A percentile compares a stretch with the other conserved stretches of the same genome.
Evolutionary conservation across 1,140 invertebrate species (phyloP).

Genomic region (Caenorhabditis inopinata): DNA sequence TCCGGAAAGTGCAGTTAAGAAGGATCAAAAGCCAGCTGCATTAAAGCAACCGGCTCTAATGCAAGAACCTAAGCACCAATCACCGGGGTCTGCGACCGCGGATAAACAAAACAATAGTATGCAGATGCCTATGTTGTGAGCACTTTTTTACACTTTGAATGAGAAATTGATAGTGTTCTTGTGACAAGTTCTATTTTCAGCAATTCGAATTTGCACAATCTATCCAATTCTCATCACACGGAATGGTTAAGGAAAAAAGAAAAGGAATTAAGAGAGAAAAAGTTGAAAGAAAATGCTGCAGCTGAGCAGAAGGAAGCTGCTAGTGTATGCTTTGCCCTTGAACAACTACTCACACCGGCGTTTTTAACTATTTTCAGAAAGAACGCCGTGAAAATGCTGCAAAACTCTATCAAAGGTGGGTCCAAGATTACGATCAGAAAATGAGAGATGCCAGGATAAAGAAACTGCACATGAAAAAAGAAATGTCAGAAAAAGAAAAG

Average conservation of each 20-base stretch:
- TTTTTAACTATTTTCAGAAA: too few relatives aligned
- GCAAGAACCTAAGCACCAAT: not conserved
- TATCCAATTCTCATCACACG: not conserved
- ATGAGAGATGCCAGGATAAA: not conserved
- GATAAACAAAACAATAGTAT: not conserved
- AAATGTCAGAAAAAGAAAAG: constrained; percentile 8
- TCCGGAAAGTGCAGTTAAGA: not conserved
- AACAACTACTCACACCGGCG: too few relatives aligned
- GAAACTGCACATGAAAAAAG: not conserved
- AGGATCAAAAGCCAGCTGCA: not conserved
- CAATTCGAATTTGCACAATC: not conserved
- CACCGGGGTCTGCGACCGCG: not conserved
- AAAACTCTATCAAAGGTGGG: constrained; percentile 12
- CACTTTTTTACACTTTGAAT: too few relatives aligned
- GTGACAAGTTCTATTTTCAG: not conserved
- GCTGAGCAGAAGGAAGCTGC: not conserved
- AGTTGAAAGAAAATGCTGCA: not conserved
- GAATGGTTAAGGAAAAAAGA: constrained; percentile 23
- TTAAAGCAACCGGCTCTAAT: too few relatives aligned
- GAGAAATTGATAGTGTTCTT: too few relatives aligned
- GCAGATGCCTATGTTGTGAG: constrained; percentile 1
- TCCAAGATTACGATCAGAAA: constrained; percentile 26
- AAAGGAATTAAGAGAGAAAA: not conserved
- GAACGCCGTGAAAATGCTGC: not conserved
- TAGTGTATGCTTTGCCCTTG: too few relatives aligned